A percentile compares a stretch with the other conserved stretches of the same genome.
Evolutionary conservation across 1,140 invertebrate genomes (phyloP).

Genomic region (Callitettix versicolor): DNA sequence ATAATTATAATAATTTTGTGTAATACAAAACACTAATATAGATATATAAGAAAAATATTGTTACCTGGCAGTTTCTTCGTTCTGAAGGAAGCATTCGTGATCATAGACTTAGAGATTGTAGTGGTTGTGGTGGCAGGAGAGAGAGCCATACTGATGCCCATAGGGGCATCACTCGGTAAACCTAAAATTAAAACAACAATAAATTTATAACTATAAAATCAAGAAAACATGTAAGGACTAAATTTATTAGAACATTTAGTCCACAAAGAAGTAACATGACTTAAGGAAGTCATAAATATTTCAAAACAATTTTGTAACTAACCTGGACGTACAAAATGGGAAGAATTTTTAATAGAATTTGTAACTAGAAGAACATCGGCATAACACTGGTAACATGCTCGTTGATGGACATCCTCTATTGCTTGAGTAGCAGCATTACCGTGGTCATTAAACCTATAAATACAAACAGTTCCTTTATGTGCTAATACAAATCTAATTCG

Average conservation of each 20-base stretch:
- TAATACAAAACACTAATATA: no score
- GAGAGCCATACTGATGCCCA: constrained; percentile 66
- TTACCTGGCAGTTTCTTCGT: constrained; percentile 88
- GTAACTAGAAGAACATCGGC: constrained; percentile 81
- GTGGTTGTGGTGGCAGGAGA: constrained; percentile 66
- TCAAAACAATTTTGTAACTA: no score
- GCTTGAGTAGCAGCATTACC: constrained; percentile 61
- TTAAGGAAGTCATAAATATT: no score
- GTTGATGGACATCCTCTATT: constrained; percentile 72
- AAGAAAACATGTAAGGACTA: no score
- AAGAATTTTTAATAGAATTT: constrained; percentile 74
- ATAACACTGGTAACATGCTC: constrained; percentile 78
- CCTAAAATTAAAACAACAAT: constrained; percentile 36
- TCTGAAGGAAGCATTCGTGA: constrained; percentile 92
- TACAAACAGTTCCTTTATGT: no score
- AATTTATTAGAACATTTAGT: no score
- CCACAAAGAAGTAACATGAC: no score
- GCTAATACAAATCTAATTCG: no score
- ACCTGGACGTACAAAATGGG: constrained; percentile 40
- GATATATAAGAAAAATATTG: no score
- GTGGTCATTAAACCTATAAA: constrained; percentile 54
- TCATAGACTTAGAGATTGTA: constrained; percentile 83
- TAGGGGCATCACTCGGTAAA: constrained; percentile 61
- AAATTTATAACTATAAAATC: constrained; percentile 17
- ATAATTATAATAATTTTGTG: no score